Conservation (phyloP, 1,140 invertebrate genomes). For the Muscidifurax raptorellus region DNA sequence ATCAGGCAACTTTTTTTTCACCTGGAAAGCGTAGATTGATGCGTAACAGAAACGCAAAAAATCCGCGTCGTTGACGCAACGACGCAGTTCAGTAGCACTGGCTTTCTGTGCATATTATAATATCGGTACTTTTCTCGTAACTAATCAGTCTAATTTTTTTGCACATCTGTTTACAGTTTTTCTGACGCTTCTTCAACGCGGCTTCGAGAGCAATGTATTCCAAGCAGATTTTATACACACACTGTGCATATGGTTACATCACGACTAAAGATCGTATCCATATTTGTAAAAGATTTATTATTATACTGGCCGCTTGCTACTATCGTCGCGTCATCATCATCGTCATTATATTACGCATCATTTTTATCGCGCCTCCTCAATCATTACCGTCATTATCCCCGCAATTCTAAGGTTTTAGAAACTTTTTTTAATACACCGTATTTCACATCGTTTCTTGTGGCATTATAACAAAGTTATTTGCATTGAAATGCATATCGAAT, state of each 20-base stretch:
- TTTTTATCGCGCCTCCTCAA: neutral
- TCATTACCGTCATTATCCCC: neutral
- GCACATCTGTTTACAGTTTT: slow-evolving; percentile 25
- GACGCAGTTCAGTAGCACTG: neutral
- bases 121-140: slow-evolving; percentile 19
- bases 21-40: neutral
- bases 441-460: too few relatives aligned
- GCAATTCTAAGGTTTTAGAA: neutral
- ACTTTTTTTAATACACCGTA: neutral
- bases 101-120: neutral
- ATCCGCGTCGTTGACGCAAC: neutral
- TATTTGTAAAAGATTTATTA: slow-evolving; percentile 32
- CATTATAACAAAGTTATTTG: too few relatives aligned
- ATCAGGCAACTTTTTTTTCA: neutral
- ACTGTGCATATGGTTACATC: slow-evolving; percentile 1
- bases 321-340: slow-evolving; percentile 1
- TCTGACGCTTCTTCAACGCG: neutral
- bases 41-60: neutral
- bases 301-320: neutral
- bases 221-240: neutral
- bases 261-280: slow-evolving; percentile 31
- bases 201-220: slow-evolving; percentile 20
- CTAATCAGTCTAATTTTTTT: slow-evolving; percentile 20
- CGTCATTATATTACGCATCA: neutral
- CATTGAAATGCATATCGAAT: too few relatives aligned